Base-by-base conservation (phyloP, 2,888 invertebrate species). In the Epistrophe eligans region DNA sequence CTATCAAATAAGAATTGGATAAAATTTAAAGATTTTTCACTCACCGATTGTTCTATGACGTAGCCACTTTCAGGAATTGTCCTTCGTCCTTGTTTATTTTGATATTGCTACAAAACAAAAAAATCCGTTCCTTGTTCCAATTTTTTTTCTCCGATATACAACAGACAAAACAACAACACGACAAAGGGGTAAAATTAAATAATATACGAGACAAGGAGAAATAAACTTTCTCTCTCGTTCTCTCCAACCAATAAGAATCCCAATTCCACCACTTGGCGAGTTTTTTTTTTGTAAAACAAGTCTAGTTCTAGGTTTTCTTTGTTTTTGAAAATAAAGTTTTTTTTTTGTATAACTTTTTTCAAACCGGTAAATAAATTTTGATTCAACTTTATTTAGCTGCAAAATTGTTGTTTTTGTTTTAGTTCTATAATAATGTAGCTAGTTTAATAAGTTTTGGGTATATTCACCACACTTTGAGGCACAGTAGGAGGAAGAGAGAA, bases 401-500 rank as follows among this genome's bases (percentile, higher is more conserved):
- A 57, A 38, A 28, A 28, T 67, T 32, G 58, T 43, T 57, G 35
- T 76, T 13, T 9, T 32, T 45, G 38, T 11, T 24, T 24, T 24
- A 24, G 24, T 24, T 24, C 15, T 1, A 24, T 28, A 45, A n/a
- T n/a, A n/a, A n/a, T 4, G 15, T 55, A 15, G 0, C 0, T 8
- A 24, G 70, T 66, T 72, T 58, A 70, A 72, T 55, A 57, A 24
- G 6, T 17, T 62, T 24, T 24, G 28, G 28, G 55, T 62, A 10
- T 24, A 55, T 70, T 70, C 70, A 70, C 70, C 87, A 76, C 82
- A 83, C 82, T 24, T 3, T 48, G 72, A 79, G 58, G 55, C 40
- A 79, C 62, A 82, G 80, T 40, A 67, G 45, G 77, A 82, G 85
- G 64, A 82, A 79, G 79, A 87, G 85, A 77, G 80, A 73, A 81